These are phyloP conservation scores for Tortricodes alternella DNA, from an alignment of 2,888 invertebrate genomes.

Conservation along the genomic window DNA sequence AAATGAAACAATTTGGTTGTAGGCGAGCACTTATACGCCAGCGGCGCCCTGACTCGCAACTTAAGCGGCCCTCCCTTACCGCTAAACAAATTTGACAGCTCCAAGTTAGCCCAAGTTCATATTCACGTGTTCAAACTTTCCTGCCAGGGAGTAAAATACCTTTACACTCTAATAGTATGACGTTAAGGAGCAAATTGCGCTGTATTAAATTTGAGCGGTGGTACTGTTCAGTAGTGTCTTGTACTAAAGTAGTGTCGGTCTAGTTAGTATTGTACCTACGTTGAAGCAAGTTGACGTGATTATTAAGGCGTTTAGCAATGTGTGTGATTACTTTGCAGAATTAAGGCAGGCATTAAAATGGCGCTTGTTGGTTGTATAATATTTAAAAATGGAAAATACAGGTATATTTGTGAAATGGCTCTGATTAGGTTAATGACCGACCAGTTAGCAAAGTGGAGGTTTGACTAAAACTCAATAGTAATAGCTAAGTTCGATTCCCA, in stretches of 20 bases:
- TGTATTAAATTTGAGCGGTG: neutral
- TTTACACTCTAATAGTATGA: slow-evolving; percentile 30
- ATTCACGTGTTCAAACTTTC: slow-evolving; percentile 60
- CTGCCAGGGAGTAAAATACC: slow-evolving; percentile 29
- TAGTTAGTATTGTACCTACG: slow-evolving; percentile 77
- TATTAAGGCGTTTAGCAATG: slow-evolving; percentile 73
- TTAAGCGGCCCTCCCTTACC: slow-evolving; percentile 75
- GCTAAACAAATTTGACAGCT: slow-evolving; percentile 83
- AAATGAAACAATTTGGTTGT: slow-evolving; percentile 79
- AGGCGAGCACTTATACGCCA: slow-evolving; percentile 75
- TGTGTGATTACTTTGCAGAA: slow-evolving; percentile 40
- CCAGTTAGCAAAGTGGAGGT: too few species aligned
- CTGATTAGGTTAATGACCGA: neutral
- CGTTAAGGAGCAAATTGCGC: slow-evolving; percentile 40
- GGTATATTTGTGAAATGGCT: neutral
- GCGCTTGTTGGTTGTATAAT: neutral
- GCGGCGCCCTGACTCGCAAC: slow-evolving; percentile 68
- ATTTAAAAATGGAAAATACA: neutral
- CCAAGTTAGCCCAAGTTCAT: slow-evolving; percentile 76
- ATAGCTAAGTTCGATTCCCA: too few species aligned
- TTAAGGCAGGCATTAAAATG: slow-evolving; percentile 7
- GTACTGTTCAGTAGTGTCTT: slow-evolving; percentile 33
- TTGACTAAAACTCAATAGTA: too few species aligned
- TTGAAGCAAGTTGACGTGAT: slow-evolving; percentile 76
- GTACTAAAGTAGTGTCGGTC: slow-evolving; percentile 68